Conservation (phyloP, 2,888 invertebrate species). For the Melikaiella ostensackeni region DNA sequence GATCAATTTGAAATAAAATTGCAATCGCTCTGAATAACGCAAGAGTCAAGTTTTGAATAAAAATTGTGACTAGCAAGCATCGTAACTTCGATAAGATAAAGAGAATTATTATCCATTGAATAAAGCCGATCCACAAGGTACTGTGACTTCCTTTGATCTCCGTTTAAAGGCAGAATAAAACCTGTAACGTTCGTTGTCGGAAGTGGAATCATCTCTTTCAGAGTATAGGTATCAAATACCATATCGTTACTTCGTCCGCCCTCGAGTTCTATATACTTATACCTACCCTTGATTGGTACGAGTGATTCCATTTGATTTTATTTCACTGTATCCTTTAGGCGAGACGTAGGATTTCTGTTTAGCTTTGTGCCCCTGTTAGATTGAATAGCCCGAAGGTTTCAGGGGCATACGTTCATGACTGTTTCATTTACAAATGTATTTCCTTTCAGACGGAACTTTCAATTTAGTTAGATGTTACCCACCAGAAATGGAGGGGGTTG, state of each 20-base stretch:
- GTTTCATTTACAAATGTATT: conserved; percentile 76
- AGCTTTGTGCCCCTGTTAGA: conserved; percentile 71
- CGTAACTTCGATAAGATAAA: neutral
- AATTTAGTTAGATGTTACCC: conserved; percentile 72
- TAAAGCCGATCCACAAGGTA: neutral
- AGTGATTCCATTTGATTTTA: conserved; percentile 67
- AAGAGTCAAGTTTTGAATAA: neutral
- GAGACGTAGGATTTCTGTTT: conserved; percentile 70
- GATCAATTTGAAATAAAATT: neutral
- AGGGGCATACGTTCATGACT: conserved; percentile 72
- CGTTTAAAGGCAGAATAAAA: conserved; percentile 12
- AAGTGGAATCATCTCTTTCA: conserved; percentile 21
- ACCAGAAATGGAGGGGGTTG: conserved; percentile 58
- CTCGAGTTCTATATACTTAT: conserved; percentile 49
- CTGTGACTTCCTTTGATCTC: conserved; percentile 8
- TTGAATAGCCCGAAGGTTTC: conserved; percentile 70
- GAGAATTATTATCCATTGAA: neutral
- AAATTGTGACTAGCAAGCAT: neutral
- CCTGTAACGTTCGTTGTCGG: conserved; percentile 9
- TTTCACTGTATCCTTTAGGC: conserved; percentile 70
- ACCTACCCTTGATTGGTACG: conserved; percentile 51
- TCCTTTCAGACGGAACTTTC: conserved; percentile 73
- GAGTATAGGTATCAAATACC: conserved; percentile 38
- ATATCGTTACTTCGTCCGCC: conserved; percentile 48
- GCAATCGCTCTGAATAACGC: neutral